Percentiles rank a stretch among this genome's conserved stretches.
These are phyloP conservation scores for Hemistola chrysoprasaria DNA, from an alignment of 2,888 invertebrate species.

Conservation along the genomic window DNA sequence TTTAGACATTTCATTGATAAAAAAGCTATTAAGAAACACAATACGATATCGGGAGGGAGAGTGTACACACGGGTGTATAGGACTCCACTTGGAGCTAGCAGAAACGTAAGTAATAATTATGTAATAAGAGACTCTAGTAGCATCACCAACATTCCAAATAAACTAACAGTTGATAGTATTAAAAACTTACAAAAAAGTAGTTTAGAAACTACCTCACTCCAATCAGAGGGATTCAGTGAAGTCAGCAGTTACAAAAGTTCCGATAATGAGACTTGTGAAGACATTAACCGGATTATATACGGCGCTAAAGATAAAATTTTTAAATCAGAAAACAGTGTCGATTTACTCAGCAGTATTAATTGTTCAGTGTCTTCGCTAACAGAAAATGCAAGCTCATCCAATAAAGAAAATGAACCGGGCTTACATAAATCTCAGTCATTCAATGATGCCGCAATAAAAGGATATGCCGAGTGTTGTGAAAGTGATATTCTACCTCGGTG, in stretches of 20 bases:
- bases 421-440: conserved; percentile 72
- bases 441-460: conserved; percentile 51
- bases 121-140: conserved; percentile 44
- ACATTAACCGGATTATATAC: conserved; percentile 42
- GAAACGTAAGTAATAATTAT: conserved; percentile 21
- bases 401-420: conserved; percentile 49
- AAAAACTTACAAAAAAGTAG: conserved; percentile 58
- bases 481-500: conserved; percentile 54
- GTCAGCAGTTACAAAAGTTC: conserved; percentile 79
- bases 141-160: conserved; percentile 72
- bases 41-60: conserved; percentile 69
- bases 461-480: conserved; percentile 36
- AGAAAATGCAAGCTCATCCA: conserved; percentile 42
- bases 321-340: conserved; percentile 36
- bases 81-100: conserved; percentile 33
- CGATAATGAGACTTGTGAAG: conserved; percentile 69
- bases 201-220: conserved; percentile 61
- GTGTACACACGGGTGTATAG: conserved; percentile 70
- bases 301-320: conserved; percentile 31
- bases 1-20: conserved; percentile 62
- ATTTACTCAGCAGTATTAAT: conserved; percentile 36
- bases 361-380: conserved; percentile 46
- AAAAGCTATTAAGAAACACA: conserved; percentile 62
- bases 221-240: conserved; percentile 66
- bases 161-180: conserved; percentile 58